Evolutionary conservation across 1,140 invertebrate genomes (phyloP).

Genomic region (Drosophila insularis): DNA sequence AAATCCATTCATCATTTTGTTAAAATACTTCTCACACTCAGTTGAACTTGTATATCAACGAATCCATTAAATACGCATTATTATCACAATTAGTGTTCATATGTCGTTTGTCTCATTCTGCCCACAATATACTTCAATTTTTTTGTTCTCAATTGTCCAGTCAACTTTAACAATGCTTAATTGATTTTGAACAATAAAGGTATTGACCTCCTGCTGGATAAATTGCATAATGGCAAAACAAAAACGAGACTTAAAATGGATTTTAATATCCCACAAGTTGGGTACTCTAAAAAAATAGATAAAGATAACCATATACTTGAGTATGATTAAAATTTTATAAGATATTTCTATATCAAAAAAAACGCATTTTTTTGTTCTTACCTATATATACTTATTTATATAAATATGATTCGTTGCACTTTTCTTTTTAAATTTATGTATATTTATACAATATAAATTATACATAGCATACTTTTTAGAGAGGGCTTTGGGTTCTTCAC

Average conservation of each 20-base stretch:
- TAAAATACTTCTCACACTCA: not conserved
- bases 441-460: too few relatives aligned
- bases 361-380: too few relatives aligned
- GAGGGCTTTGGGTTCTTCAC: too few relatives aligned
- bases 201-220: constrained; percentile 20
- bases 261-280: not conserved
- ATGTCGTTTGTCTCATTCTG: not conserved
- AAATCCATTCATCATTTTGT: constrained; percentile 4
- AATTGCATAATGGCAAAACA: not conserved
- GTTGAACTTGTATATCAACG: not conserved
- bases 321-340: not conserved
- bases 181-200: constrained; percentile 60
- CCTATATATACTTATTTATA: too few relatives aligned
- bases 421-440: too few relatives aligned
- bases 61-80: constrained; percentile 8
- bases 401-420: too few relatives aligned
- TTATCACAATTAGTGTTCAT: constrained; percentile 8
- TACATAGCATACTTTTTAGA: too few relatives aligned
- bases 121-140: constrained; percentile 24
- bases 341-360: too few relatives aligned
- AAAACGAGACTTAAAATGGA: constrained; percentile 7
- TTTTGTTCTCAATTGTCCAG: constrained; percentile 5
- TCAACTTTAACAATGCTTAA: constrained; percentile 57
- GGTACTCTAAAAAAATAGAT: not conserved
- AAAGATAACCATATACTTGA: too few relatives aligned